Percentiles rank a stretch among this genome's conserved stretches.
These are phyloP conservation scores for Drosophila cardini DNA, from an alignment of 1,140 invertebrate species.

Conservation along the genomic window DNA sequence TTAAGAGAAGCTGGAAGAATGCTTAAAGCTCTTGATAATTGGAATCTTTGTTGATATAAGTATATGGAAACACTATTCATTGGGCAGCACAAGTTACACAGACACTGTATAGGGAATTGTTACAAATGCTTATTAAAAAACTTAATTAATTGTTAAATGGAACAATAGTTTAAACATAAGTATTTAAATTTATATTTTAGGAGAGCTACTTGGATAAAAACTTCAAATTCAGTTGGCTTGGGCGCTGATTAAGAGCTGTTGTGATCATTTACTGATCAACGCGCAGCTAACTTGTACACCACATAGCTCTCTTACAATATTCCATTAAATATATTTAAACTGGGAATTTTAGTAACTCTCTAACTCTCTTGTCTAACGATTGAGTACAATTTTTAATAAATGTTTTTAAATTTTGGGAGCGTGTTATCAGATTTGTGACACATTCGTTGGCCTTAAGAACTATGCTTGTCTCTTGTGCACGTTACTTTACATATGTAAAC, in stretches of 20 bases:
- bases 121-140: too few species aligned
- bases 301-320: too few species aligned
- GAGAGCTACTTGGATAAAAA: too few species aligned
- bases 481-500: constrained; percentile 14
- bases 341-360: too few species aligned
- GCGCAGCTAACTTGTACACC: too few species aligned
- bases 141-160: too few species aligned
- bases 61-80: background rate
- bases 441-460: constrained; percentile 9
- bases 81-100: constrained; percentile 1
- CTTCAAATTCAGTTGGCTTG: too few species aligned
- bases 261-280: too few species aligned
- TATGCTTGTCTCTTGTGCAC: constrained; percentile 8
- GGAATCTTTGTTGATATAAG: constrained; percentile 5
- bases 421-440: constrained; percentile 25
- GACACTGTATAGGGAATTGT: background rate
- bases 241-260: too few species aligned
- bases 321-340: too few species aligned
- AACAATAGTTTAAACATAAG: too few species aligned
- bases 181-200: too few species aligned
- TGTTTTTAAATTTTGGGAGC: background rate
- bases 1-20: background rate
- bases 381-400: background rate
- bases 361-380: background rate
- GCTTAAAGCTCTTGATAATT: background rate